Conservation (phyloP, 2,113 vertebrate species). For the Heterochromis multidens region DNA sequence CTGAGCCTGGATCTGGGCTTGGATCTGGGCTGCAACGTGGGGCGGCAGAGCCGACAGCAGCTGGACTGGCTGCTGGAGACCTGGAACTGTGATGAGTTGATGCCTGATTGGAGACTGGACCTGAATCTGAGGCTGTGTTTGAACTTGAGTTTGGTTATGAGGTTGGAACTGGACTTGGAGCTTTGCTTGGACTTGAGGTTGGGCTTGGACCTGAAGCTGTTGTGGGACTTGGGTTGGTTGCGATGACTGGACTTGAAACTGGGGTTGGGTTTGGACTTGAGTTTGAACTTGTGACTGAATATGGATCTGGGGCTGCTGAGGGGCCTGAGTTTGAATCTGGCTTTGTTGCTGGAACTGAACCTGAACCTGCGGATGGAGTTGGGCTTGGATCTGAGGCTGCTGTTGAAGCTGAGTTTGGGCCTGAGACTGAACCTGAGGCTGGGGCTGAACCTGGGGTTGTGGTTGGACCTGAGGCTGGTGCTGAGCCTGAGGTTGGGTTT, state of each 20-base stretch:
- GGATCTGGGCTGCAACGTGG: constrained; percentile 79
- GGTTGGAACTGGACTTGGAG: constrained; percentile 74
- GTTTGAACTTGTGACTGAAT: constrained; percentile 62
- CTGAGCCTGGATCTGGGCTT: constrained; percentile 78
- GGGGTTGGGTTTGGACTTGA: constrained; percentile 60
- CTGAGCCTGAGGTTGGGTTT: constrained; percentile 52
- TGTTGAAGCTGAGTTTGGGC: constrained; percentile 33
- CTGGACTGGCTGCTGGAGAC: constrained; percentile 87
- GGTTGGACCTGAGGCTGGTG: constrained; percentile 71
- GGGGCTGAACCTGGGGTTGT: constrained; percentile 20
- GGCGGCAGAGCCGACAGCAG: constrained; percentile 77
- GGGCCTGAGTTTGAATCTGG: constrained; percentile 69
- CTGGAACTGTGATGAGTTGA: constrained; percentile 87
- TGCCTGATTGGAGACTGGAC: constrained; percentile 83
- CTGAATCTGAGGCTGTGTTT: constrained; percentile 72
- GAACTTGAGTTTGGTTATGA: constrained; percentile 77
- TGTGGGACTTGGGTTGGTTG: constrained; percentile 74
- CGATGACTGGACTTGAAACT: constrained; percentile 65
- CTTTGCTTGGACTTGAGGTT: constrained; percentile 73
- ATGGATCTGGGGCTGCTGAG: constrained; percentile 50
- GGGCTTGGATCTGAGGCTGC: constrained; percentile 54
- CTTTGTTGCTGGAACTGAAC: constrained; percentile 65
- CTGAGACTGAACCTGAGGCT: constrained; percentile 39
- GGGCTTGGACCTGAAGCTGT: constrained; percentile 75
- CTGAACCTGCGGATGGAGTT: constrained; percentile 68